Evolutionary conservation across 2,888 invertebrate species (phyloP), one percentile per base, ranked within the genome.

Genomic region (Zonitis immaculata): DNA sequence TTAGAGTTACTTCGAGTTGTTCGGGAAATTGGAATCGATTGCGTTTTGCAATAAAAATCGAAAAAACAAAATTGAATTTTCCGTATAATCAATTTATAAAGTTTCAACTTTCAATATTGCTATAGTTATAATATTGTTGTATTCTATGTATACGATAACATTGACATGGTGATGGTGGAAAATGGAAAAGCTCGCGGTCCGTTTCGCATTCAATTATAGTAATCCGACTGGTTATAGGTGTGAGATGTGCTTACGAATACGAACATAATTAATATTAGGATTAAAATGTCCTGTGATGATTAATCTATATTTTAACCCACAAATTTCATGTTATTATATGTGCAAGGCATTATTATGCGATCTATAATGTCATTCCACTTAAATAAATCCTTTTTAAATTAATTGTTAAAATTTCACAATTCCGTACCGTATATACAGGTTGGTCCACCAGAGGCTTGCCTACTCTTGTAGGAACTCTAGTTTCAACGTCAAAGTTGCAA

Each of bases 191-290:
- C 47, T 51, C 47, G 47, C 52, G 22, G 50, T 53, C 47, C 47
- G 43, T 49, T 45, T 49, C 12, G 22, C 44, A 39, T 42, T 47
- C 42, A 49, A 44, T 47, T 49, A 49, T 50, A 50, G 51, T 63
- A 62, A 62, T 60, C 58, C 56, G 51, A 51, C 54, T 49, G 50
- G 58, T 49, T 53, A n/a, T n/a, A 51, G 49, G 55, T 51, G 57
- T 42, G 54, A 59, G 59, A 57, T 57, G 59, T 61, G 57, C 54
- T 57, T 54, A 58, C 59, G 62, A 64, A 64, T 63, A 56, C 59
- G 58, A 51, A 58, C 58, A 64, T 64, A 64, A 66, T 66, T 64
- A 66, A 64, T 63, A 63, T 59, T 28, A 50, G 63, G 61, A 64
- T 64, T 61, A 63, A 61, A 62, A 60, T 61, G 61, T 63, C 61